These are phyloP conservation scores for Corythornis madagascariensis DNA, from an alignment of 2,113 vertebrate species.

Conservation along the genomic window DNA sequence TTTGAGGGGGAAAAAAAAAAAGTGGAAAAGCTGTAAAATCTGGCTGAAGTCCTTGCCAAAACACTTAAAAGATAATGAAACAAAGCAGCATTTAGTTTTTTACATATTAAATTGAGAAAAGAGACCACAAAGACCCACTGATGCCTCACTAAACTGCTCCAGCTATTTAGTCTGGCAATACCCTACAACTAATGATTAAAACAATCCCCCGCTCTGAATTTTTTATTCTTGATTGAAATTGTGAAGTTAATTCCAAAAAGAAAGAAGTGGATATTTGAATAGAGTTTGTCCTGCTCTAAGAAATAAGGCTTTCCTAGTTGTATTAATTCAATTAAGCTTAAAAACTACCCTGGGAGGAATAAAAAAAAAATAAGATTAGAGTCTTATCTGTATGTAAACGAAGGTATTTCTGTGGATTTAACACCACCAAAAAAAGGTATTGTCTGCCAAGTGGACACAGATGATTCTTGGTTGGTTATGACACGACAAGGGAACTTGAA, in stretches of 20 bases:
- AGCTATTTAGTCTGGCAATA: not conserved
- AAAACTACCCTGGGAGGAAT: not conserved
- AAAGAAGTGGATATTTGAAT: not conserved
- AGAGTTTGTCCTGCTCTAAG: not conserved
- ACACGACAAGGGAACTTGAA: not conserved
- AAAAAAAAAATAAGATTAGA: not conserved
- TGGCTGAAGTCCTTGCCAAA: slow-evolving; percentile 3
- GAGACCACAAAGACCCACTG: not conserved
- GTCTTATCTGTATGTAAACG: not conserved
- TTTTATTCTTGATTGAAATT: not conserved
- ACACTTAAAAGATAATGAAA: not conserved
- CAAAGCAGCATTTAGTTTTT: not conserved
- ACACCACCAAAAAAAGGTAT: not conserved
- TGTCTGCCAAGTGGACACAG: not conserved
- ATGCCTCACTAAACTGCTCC: not conserved
- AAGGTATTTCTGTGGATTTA: not conserved
- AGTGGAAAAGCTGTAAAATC: not conserved
- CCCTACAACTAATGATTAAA: not conserved
- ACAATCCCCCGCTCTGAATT: not conserved
- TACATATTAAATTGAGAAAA: not conserved
- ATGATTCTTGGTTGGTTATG: not conserved
- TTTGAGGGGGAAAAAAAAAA: not conserved
- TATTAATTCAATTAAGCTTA: not conserved
- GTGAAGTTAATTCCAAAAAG: not conserved
- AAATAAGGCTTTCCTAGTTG: not conserved